Evolutionary conservation across 2,888 invertebrate genomes (phyloP).

Genomic region (Gymnosoma rotundatum): DNA sequence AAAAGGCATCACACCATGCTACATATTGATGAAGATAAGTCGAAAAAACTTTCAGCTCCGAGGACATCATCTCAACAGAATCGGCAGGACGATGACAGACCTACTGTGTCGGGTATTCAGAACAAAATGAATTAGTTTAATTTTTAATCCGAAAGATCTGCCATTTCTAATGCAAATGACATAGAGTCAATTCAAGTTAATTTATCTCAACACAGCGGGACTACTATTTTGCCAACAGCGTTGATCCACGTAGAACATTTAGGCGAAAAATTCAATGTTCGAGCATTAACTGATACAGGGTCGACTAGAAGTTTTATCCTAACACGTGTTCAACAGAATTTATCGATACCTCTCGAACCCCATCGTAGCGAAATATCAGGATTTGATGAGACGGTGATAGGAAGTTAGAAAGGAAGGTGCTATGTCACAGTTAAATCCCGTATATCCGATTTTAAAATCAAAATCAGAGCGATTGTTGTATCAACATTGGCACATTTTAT

Average conservation of each 20-base stretch:
- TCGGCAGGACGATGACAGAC: background rate
- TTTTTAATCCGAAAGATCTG: background rate
- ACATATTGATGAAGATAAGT: background rate
- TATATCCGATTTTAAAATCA: background rate
- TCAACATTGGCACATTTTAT: too few species aligned
- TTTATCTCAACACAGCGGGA: too few species aligned
- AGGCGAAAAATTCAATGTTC: background rate
- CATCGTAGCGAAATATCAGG: background rate
- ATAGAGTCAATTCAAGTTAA: too few species aligned
- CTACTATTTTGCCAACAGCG: background rate
- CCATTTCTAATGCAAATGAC: too few species aligned
- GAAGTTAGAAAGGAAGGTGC: too few species aligned
- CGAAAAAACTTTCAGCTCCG: too few species aligned
- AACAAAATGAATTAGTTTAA: too few species aligned
- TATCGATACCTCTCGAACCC: background rate
- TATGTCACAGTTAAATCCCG: background rate
- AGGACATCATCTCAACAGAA: background rate
- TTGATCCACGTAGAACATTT: background rate
- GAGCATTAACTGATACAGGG: background rate
- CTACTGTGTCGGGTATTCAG: background rate
- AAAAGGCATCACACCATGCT: constrained; percentile 24
- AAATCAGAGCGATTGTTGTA: background rate
- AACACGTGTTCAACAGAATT: background rate
- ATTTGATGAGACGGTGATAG: background rate
- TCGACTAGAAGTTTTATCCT: background rate